Evolutionary conservation across 92 coral and sea anemone species (phyloP).

Genomic region (Meandrina meandrites): DNA sequence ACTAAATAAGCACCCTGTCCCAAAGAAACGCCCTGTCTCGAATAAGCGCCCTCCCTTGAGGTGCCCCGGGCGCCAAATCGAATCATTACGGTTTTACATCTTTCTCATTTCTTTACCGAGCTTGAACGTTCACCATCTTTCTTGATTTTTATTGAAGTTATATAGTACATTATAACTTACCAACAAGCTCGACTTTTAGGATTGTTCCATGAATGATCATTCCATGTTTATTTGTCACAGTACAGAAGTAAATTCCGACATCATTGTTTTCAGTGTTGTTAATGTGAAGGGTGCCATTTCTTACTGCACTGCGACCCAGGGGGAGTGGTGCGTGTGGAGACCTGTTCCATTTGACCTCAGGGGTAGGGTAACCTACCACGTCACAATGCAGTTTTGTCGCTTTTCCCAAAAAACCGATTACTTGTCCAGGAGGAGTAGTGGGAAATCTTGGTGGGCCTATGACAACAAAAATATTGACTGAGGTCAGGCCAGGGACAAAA

Average conservation of each 20-base stretch:
- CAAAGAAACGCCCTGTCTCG: constrained; percentile 67
- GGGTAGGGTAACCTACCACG: constrained; percentile 46
- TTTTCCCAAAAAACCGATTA: constrained; percentile 34
- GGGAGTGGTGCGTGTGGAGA: constrained; percentile 35
- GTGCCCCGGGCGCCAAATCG: too few relatives aligned
- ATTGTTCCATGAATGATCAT: constrained; percentile 24
- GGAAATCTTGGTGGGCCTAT: constrained; percentile 26
- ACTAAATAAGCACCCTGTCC: too few relatives aligned
- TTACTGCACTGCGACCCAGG: constrained; percentile 26
- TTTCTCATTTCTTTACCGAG: too few relatives aligned
- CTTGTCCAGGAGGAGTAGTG: not conserved
- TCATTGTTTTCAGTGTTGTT: constrained; percentile 24
- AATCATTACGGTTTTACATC: too few relatives aligned
- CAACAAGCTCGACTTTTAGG: constrained; percentile 23
- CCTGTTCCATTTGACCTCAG: constrained; percentile 45
- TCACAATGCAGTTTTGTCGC: constrained; percentile 40
- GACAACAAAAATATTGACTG: not conserved
- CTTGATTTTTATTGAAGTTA: too few relatives aligned
- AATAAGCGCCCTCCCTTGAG: constrained; percentile 65
- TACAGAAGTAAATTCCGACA: constrained; percentile 48
- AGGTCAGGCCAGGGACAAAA: too few relatives aligned
- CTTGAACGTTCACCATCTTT: too few relatives aligned
- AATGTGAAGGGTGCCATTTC: constrained; percentile 13
- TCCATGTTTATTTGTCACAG: constrained; percentile 46
- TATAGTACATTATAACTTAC: constrained; percentile 24